Evolutionary conservation across 53 echinoderm and acorn worm species (phyloP), one percentile per base, ranked within the genome.

Genomic region (Astropecten irregularis): DNA sequence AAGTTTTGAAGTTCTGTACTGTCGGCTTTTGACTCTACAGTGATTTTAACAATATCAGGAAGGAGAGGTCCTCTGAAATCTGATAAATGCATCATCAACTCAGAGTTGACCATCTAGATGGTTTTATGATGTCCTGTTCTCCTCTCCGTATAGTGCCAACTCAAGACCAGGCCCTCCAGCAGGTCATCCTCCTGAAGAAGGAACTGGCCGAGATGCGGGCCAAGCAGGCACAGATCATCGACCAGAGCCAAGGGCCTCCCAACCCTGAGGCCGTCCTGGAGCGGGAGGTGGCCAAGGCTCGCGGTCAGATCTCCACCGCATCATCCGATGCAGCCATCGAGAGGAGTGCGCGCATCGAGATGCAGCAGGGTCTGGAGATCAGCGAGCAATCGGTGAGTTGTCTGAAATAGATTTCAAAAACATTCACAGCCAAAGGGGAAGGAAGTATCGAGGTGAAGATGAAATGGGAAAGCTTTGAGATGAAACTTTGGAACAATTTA

Each of bases 141-240:
- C 65, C 42, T 42, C 42, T 42, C 42, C 42, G 42, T 61, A n/a
- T 66, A 97, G 97, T 97, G 61, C 97, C 97, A 2, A 93, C 97
- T 20, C 97, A 97, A 4, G 97, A 97, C 92, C 97, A 97, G 60
- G 97, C 97, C 71, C 69, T 97, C 20, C 97, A 97, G 69, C 97
- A 97, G 88, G 97, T 97, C 26, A 89, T 97, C 57, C 85, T 97
- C 21, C 90, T 97, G 42, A 97, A 97, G 91, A 97, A 94, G 47
- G 97, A 97, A 74, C 90, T 97, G 13, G 97, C 97, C 15, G 97
- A 97, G 89, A 94, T 97, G 97, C 66, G 97, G 37, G 97, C 97
- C 64, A 93, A 97, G 71, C 97, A 97, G 68, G 97, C 97, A 42
- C 91, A 93, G 87, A 69, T 84, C 48, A 64, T 85, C 6, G 86